phyloP scores from a whole-genome alignment of 2,113 vertebrate genomes.

The Poeciliopsis prolifica region DNA sequence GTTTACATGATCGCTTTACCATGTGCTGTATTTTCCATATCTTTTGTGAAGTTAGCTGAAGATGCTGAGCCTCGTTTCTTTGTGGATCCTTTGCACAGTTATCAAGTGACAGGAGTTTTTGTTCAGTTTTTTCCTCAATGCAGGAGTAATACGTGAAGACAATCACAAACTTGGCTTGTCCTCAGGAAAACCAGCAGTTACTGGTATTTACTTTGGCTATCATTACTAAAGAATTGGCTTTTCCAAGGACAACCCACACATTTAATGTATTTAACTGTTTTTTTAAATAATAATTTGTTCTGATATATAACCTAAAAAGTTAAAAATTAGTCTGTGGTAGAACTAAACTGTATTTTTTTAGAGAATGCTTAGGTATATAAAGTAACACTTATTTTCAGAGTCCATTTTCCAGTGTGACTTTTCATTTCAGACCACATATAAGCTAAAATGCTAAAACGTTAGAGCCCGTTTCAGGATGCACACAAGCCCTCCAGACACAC shows the following conservation, averaged over 20 bases:
- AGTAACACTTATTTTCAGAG: constrained; percentile 52
- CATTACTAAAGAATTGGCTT: constrained; percentile 9
- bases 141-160: constrained; percentile 70
- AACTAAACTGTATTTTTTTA: constrained; percentile 75
- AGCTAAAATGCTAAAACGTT: constrained; percentile 57
- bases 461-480: constrained; percentile 53
- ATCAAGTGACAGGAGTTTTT: constrained; percentile 24
- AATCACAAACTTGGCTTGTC: constrained; percentile 69
- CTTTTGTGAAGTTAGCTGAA: constrained; percentile 42
- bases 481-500: constrained; percentile 54
- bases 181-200: constrained; percentile 31
- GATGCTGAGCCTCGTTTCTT: constrained; percentile 26
- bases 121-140: constrained; percentile 20
- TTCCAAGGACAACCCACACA: constrained; percentile 62
- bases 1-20: constrained; percentile 62
- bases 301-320: constrained; percentile 47
- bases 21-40: constrained; percentile 65
- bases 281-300: constrained; percentile 48
- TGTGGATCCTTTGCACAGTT: constrained; percentile 34
- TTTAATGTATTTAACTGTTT: constrained; percentile 63
- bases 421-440: constrained; percentile 65
- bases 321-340: constrained; percentile 33
- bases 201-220: constrained; percentile 2
- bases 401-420: constrained; percentile 59
- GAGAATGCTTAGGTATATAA: constrained; percentile 56